Base-by-base conservation (phyloP, 2,113 vertebrate species). In the Tragulus kanchil region DNA sequence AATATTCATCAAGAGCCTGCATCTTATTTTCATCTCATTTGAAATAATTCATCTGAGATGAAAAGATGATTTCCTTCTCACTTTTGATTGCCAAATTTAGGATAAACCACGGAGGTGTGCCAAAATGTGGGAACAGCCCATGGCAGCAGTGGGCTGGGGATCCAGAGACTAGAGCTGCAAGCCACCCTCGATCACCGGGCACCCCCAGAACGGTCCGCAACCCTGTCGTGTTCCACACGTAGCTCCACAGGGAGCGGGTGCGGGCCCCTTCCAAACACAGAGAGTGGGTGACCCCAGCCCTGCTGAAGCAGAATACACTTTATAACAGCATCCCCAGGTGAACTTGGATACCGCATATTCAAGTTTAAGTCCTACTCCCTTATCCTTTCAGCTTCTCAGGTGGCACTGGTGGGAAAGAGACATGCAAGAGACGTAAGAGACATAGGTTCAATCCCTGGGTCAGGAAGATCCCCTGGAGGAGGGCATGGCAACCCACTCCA, bases 121-220 rank as follows among this genome's bases (percentile, higher is more conserved):
- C 9, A 28, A 23, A 31, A 25, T 13, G 16, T 0, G 56, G 8
- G 15, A 31, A 3, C 6, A 1, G 26, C 3, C 0, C 10, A 0
- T 0, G 4, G 48, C 1, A 2, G 13, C 28, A 6, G 36, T 11
- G 26, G 7, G 1, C 4, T 25, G 21, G 28, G 16, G 26, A 3
- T 48, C 19, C 6, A 19, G n/a, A 59, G 48, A 13, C 6, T 28
- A 16, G 8, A 58, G 28, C 8, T 0, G 2, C 31, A 23, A 75
- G 77, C 15, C 50, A 31, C 1, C 62, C 61, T 28, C 0, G 25
- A 3, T 28, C 10, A 19, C 8, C 31, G 48, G 5, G 11, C 19
- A 26, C 21, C 52, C 69, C 31, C 2, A 0, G 79, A 42, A 83
- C 31, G 3, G 0, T 16, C 42, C 14, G n/a, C 6, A 8, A 10